Base-by-base conservation (phyloP, 2,888 invertebrate species). In the Carabus problematicus region DNA sequence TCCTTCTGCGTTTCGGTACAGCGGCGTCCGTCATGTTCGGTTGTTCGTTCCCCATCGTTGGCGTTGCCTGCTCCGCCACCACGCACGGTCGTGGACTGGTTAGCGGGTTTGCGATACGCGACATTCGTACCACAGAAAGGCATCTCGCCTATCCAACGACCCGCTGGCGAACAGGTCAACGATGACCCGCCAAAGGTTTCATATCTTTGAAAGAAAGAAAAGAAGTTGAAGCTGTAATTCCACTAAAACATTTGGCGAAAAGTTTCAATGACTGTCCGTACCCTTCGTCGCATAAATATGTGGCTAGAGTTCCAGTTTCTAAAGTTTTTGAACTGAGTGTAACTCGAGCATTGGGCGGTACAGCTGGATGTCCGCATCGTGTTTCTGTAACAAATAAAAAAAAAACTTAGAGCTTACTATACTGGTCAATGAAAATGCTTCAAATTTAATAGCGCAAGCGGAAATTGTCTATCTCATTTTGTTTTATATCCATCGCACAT, bases 1-100 rank as follows among this genome's bases (percentile, higher is more conserved):
- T 96, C 95, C 71, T 91, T 88, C 79, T 92, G 91, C 0, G 95
- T 96, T 83, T 95, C 95, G 0, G 94, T 93, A 80, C 96, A 96
- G 72, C 92, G 85, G 78, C 92, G 91, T 11, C 93, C 94, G 75
- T 95, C 95, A 77, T 95, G 94, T 70, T 94, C 92, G 43, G 93
- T 89, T 71, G 90, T 89, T 74, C 86, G 85, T 79, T 94, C 93
- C 1, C 95, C 96, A 77, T 95, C 95, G 77, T 95, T 95, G 11
- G 94, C 95, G 78, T 92, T 94, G 63, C 87, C 85, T 0, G 94
- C 91, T 4, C 88, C 88, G 1, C 95, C 95, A 1, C 93, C 93
- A 42, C 95, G 86, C 0, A 93, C 93, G 0, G 94, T 91, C 0
- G 94, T 94, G 64, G 95, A 95, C 82, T 95, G 95, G 82, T 95